Percentiles rank a stretch among this genome's conserved stretches.
phyloP scores from a whole-genome alignment of 2,113 vertebrate species.

The Brachypodius melanocephalos region DNA sequence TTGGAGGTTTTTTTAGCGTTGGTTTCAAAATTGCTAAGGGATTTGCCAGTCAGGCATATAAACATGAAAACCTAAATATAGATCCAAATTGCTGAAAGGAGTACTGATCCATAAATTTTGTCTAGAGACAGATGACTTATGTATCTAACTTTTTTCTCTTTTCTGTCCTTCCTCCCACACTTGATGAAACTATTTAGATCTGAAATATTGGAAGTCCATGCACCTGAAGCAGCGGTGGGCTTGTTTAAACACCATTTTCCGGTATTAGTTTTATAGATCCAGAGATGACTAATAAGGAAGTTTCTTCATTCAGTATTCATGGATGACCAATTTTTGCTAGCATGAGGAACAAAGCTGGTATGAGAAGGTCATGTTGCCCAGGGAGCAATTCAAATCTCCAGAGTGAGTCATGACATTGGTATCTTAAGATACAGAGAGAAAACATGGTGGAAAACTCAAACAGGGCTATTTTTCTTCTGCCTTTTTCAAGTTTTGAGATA shows the following conservation, averaged over 20 bases:
- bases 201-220: neutral
- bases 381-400: conserved; percentile 4
- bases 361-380: conserved; percentile 8
- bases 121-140: neutral
- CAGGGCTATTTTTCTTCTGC: neutral
- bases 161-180: neutral
- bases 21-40: neutral
- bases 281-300: conserved; percentile 66
- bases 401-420: conserved; percentile 42
- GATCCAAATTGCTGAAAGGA: neutral
- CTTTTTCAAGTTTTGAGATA: neutral
- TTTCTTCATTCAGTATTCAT: conserved; percentile 27
- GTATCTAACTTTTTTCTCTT: neutral
- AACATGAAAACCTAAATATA: neutral
- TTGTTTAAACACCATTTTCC: conserved; percentile 35
- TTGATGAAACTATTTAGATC: conserved; percentile 14
- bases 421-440: conserved; percentile 5
- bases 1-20: neutral
- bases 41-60: neutral
- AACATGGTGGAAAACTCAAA: neutral
- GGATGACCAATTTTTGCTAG: conserved; percentile 56
- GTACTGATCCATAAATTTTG: neutral
- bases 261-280: conserved; percentile 42
- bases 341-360: conserved; percentile 57
- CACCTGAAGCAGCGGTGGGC: neutral